phyloP scores from a whole-genome alignment of 2,113 vertebrate species.

The Amphiprion percula region DNA sequence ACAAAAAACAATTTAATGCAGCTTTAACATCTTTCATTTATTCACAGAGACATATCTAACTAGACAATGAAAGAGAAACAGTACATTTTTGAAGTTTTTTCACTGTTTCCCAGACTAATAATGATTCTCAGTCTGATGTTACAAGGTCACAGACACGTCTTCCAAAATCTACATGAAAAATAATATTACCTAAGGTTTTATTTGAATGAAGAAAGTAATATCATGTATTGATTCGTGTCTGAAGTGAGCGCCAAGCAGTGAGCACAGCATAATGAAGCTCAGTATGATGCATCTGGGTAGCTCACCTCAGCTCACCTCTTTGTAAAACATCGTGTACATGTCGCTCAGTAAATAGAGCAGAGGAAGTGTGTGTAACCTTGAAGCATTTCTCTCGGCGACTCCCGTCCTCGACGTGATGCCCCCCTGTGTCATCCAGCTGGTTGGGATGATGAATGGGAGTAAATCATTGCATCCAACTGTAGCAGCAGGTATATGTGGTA shows the following conservation, averaged over 20 bases:
- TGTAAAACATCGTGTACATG: constrained; percentile 66
- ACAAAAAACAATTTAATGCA: too few species aligned
- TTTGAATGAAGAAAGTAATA: constrained; percentile 20
- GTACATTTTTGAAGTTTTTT: not conserved
- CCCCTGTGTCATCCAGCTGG: constrained; percentile 53
- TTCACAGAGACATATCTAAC: too few species aligned
- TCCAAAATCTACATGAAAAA: constrained; percentile 2
- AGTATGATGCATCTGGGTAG: constrained; percentile 43
- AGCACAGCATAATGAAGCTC: constrained; percentile 48
- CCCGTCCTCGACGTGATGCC: not conserved
- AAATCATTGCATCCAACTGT: constrained; percentile 57
- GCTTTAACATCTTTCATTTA: too few species aligned
- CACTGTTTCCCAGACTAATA: not conserved
- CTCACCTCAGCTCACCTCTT: constrained; percentile 62
- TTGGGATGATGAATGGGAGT: constrained; percentile 66
- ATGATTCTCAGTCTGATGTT: not conserved
- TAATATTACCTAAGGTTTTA: constrained; percentile 12
- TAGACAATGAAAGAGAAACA: not conserved
- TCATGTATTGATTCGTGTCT: constrained; percentile 34
- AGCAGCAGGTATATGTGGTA: constrained; percentile 48
- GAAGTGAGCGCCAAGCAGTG: constrained; percentile 24
- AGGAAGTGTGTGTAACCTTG: constrained; percentile 52
- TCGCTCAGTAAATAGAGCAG: constrained; percentile 60
- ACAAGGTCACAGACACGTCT: not conserved
- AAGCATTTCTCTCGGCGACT: constrained; percentile 24